These are phyloP conservation scores for Podilymbus podiceps DNA, from an alignment of 2,113 vertebrate species.

Conservation along the genomic window DNA sequence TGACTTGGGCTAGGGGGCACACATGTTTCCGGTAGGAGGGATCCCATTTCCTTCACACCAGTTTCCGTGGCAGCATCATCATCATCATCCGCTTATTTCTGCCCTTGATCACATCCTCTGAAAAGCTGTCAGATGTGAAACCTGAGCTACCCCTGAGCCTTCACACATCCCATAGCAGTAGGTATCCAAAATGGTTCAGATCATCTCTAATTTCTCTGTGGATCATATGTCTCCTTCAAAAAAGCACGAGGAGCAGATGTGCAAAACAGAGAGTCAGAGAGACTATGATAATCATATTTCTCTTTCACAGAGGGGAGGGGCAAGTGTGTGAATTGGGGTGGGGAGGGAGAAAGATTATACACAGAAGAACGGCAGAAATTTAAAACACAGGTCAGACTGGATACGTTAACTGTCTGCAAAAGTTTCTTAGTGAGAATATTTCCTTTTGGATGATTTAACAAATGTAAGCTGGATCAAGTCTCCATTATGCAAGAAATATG, in stretches of 20 bases:
- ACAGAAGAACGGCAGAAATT: neutral
- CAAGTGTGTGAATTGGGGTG: neutral
- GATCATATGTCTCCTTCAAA: slow-evolving; percentile 45
- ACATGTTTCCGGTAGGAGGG: neutral
- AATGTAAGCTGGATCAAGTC: slow-evolving; percentile 33
- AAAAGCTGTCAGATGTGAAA: slow-evolving; percentile 69
- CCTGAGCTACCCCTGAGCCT: slow-evolving; percentile 42
- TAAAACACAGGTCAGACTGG: neutral
- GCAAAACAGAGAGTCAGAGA: neutral
- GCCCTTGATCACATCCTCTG: slow-evolving; percentile 57
- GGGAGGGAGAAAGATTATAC: neutral
- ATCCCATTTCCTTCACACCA: slow-evolving; percentile 41
- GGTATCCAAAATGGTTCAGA: slow-evolving; percentile 24
- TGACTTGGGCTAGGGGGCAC: neutral
- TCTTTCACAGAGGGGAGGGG: neutral
- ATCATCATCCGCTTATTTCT: slow-evolving; percentile 22
- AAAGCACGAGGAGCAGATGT: slow-evolving; percentile 15
- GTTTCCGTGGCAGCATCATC: slow-evolving; percentile 29
- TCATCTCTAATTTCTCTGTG: slow-evolving; percentile 21
- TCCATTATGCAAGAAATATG: slow-evolving; percentile 24
- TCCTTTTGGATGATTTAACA: slow-evolving; percentile 59
- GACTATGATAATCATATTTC: neutral
- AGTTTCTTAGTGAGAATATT: slow-evolving; percentile 41
- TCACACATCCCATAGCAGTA: neutral
- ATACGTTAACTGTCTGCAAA: neutral